Base-by-base conservation (phyloP, 2,888 invertebrate genomes). In the Sinhomidia bicolor region DNA sequence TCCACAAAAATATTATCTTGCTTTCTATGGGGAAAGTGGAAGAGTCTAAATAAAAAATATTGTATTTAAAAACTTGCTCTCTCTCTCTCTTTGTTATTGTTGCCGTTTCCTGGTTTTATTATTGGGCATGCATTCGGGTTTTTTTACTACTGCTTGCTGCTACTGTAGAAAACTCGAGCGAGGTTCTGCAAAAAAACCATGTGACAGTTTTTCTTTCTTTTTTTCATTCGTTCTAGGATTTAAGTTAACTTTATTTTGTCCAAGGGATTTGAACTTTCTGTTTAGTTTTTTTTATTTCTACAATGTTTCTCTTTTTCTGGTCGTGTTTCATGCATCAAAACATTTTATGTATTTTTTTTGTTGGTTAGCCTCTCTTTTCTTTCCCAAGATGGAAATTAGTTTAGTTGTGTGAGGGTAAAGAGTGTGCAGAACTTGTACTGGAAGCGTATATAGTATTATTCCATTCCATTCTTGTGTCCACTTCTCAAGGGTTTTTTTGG, bases 191-290 rank as follows among this genome's bases (percentile, higher is more conserved):
- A n/a, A n/a, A 74, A 54, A 74, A 74, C 1, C 47, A 12, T 74
- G 44, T 47, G 74, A 74, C 47, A 74, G 44, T 74, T 74, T 36
- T 20, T 14, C n/a, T 71, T 41, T 36, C 71, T 41, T 81, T 65
- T 20, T 65, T 20, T 47, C 44, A 14, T 74, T 51, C 23, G 10
- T 60, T 62, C 41, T 20, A 36, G 62, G 47, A 81, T 23, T 74
- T 76, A 74, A 76, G 74, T 60, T 60, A 62, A 47, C 62, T 85
- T 85, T 78, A 85, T 85, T 62, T 68, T 47, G 47, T 29, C 54
- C 78, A 78, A 17, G 78, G 85, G 85, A 85, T 41, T 84, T 51
- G 60, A 14, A 26, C 44, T 26, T 54, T 76, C 12, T 74, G 17
- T 36, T 17, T 20, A 7, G 29, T 23, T 60, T 44, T 12, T n/a